Evolutionary conservation across 2,888 invertebrate species (phyloP).

Genomic region (Drepana falcataria): DNA sequence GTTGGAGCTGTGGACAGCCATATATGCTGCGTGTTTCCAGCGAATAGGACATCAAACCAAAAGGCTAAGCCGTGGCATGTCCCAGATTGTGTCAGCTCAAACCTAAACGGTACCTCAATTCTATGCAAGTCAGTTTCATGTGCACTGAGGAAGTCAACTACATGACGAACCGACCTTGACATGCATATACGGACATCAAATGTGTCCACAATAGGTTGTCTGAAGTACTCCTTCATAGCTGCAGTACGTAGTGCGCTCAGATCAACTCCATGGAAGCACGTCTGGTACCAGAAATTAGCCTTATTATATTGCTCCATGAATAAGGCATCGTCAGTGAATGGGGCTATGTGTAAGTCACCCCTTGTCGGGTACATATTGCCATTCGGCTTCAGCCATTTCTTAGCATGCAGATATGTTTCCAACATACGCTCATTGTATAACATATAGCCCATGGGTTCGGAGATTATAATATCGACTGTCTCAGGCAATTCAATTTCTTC

Average conservation of each 20-base stretch:
- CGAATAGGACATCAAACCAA: conserved; percentile 99
- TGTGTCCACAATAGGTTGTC: conserved; percentile 98
- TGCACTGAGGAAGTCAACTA: conserved; percentile 95
- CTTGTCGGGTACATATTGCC: conserved; percentile 99
- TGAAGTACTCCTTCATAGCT: conserved; percentile 97
- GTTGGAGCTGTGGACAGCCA: conserved; percentile 99
- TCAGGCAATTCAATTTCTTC: conserved; percentile 98
- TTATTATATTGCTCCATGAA: conserved; percentile 99
- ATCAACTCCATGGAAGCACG: conserved; percentile 98
- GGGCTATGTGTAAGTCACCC: conserved; percentile 97
- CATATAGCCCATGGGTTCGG: conserved; percentile 99
- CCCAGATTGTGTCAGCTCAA: conserved; percentile 93
- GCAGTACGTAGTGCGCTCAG: conserved; percentile 94
- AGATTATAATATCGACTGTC: conserved; percentile 97
- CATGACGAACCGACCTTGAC: conserved; percentile 94
- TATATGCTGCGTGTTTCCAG: conserved; percentile 92
- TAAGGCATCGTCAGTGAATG: conserved; percentile 97
- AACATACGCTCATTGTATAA: conserved; percentile 99
- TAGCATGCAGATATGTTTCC: conserved; percentile 98
- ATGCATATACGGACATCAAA: conserved; percentile 98
- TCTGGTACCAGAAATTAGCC: conserved; percentile 99
- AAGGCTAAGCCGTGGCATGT: conserved; percentile 98
- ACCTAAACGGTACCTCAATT: conserved; percentile 96
- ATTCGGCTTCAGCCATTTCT: conserved; percentile 95
- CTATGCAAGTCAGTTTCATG: conserved; percentile 95